Conservation (phyloP, 2,888 invertebrate species). For the Phoronis australis region DNA sequence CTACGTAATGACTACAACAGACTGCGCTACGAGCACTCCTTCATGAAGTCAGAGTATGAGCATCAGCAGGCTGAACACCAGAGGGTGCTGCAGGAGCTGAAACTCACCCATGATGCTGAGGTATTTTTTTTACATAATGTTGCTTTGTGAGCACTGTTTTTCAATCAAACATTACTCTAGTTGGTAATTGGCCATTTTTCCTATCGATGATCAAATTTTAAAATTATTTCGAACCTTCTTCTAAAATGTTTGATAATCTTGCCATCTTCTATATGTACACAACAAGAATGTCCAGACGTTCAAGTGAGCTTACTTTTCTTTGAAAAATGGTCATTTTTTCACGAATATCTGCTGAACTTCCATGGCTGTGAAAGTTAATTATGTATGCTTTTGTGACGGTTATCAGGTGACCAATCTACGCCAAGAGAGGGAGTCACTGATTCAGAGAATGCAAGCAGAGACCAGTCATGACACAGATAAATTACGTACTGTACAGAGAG, state of each 20-base stretch:
- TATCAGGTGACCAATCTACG: slow-evolving; percentile 43
- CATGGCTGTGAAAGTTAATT: neutral
- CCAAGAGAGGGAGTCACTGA: slow-evolving; percentile 40
- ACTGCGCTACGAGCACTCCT: slow-evolving; percentile 45
- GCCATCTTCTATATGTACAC: no score
- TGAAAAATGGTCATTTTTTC: neutral
- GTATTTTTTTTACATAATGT: slow-evolving; percentile 19
- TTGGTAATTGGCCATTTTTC: no score
- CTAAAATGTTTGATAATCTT: no score
- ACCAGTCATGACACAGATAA: slow-evolving; percentile 36
- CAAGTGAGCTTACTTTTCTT: neutral
- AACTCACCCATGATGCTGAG: slow-evolving; percentile 47
- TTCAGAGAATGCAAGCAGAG: slow-evolving; percentile 36
- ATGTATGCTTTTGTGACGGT: neutral
- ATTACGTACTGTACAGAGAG: slow-evolving; percentile 40
- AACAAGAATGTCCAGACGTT: neutral
- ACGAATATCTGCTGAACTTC: neutral
- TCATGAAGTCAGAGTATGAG: slow-evolving; percentile 51
- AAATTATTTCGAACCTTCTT: no score
- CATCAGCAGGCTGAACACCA: slow-evolving; percentile 39
- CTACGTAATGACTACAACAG: slow-evolving; percentile 38
- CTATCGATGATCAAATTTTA: no score
- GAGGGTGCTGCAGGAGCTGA: slow-evolving; percentile 40
- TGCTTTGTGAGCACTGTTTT: no score
- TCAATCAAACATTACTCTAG: no score